A percentile compares a stretch with the other conserved stretches of the same genome.
phyloP scores from a whole-genome alignment of 2,888 invertebrate species.

The Sphaeridia pumilis region DNA sequence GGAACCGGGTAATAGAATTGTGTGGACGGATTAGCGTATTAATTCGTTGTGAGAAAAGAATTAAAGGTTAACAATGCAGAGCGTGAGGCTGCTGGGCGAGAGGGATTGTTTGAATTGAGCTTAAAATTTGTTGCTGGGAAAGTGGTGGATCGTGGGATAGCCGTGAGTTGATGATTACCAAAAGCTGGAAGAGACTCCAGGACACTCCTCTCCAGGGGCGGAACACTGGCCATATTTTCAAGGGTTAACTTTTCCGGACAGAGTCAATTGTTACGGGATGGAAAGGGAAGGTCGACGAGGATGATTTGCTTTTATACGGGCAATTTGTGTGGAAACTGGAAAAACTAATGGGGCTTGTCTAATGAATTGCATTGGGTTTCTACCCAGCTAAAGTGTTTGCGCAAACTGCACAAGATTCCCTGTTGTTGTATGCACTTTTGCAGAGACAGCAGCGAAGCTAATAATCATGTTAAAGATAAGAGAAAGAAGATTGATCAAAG shows the following conservation, averaged over 20 bases:
- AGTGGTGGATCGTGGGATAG: neutral
- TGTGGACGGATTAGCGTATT: neutral
- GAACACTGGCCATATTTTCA: neutral
- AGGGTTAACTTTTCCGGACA: neutral
- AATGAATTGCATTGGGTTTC: neutral
- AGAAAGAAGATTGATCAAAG: no score
- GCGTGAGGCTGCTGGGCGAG: neutral
- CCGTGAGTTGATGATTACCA: neutral
- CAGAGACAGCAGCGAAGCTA: no score
- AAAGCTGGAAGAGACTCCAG: neutral
- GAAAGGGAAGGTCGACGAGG: neutral
- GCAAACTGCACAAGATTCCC: no score
- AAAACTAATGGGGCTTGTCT: constrained; percentile 4
- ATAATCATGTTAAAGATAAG: no score
- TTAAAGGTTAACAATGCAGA: no score
- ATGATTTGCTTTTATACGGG: constrained; percentile 1
- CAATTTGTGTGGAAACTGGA: constrained; percentile 1
- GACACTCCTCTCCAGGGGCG: neutral
- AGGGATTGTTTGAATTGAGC: neutral
- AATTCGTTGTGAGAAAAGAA: neutral
- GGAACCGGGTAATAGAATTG: constrained; percentile 1
- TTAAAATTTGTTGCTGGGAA: neutral
- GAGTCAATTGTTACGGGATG: neutral
- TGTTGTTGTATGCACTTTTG: no score
- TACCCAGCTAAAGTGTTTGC: neutral